Percentiles rank a stretch among this genome's conserved stretches.
phyloP scores from a whole-genome alignment of 1,140 invertebrate genomes.

The Drosophila kikkawai region DNA sequence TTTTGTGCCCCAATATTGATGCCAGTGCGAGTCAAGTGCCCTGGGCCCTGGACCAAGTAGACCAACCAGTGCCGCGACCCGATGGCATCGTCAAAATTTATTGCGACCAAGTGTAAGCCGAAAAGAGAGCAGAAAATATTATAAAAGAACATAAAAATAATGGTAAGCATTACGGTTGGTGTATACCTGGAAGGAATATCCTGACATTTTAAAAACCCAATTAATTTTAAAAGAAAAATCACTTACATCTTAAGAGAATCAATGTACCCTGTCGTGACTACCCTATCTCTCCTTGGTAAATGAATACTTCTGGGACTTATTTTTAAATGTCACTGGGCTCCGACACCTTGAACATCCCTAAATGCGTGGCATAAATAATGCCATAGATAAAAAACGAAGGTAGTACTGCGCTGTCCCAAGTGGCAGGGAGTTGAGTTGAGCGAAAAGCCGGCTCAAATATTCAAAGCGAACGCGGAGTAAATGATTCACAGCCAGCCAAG shows the following conservation, averaged over 20 bases:
- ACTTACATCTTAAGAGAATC: background rate
- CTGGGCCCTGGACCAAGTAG: slow-evolving; percentile 26
- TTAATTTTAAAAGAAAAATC: slow-evolving; percentile 16
- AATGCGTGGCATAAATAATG: slow-evolving; percentile 66
- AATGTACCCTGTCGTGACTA: slow-evolving; percentile 4
- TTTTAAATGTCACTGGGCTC: slow-evolving; percentile 50
- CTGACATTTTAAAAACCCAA: background rate
- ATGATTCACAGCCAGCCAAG: slow-evolving; percentile 61
- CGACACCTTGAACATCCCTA: slow-evolving; percentile 44
- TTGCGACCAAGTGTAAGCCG: slow-evolving; percentile 38
- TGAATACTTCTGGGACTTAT: slow-evolving; percentile 52
- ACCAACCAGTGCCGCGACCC: background rate
- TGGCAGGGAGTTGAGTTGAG: slow-evolving; percentile 3
- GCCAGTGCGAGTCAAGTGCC: slow-evolving; percentile 57
- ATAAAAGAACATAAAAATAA: slow-evolving; percentile 31
- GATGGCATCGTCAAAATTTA: slow-evolving; percentile 64
- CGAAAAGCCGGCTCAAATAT: slow-evolving; percentile 40
- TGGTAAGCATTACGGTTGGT: slow-evolving; percentile 12
- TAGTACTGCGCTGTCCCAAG: slow-evolving; percentile 2
- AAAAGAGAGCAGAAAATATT: slow-evolving; percentile 23
- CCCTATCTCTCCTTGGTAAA: slow-evolving; percentile 2
- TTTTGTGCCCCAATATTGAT: slow-evolving; percentile 65
- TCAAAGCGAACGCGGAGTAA: slow-evolving; percentile 62
- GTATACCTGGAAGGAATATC: background rate
- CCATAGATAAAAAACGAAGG: slow-evolving; percentile 51